Percentiles rank a stretch among this genome's conserved stretches.
Conservation (phyloP, 2,888 invertebrate species). For the Atrina japonica region DNA sequence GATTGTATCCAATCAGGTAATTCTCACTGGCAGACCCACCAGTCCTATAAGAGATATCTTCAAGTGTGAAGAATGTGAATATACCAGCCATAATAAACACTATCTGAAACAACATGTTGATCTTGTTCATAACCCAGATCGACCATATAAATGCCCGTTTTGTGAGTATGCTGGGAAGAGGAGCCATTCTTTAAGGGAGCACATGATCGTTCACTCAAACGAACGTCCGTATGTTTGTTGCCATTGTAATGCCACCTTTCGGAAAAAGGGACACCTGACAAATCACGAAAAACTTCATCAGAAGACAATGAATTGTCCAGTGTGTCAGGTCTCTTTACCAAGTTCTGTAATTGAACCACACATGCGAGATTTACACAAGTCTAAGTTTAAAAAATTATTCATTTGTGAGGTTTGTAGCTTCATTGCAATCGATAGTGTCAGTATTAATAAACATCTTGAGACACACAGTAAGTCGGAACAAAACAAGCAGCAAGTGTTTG, state of each 20-base stretch:
- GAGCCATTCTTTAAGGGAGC: conserved; percentile 77
- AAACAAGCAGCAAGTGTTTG: conserved; percentile 32
- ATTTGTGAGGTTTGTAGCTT: conserved; percentile 75
- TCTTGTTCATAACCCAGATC: conserved; percentile 75
- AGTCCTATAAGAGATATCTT: conserved; percentile 38
- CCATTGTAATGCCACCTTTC: conserved; percentile 78
- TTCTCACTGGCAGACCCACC: not conserved
- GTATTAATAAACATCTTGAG: conserved; percentile 62
- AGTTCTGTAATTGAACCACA: conserved; percentile 63
- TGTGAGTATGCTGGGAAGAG: conserved; percentile 80
- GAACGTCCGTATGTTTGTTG: conserved; percentile 75
- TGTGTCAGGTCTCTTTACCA: conserved; percentile 55
- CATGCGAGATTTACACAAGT: conserved; percentile 64
- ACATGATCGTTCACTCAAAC: conserved; percentile 77
- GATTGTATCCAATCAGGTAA: conserved; percentile 27
- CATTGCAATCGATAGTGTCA: conserved; percentile 61
- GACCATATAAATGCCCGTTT: conserved; percentile 78
- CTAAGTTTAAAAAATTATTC: conserved; percentile 61
- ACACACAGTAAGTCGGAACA: conserved; percentile 46
- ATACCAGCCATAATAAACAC: conserved; percentile 77
- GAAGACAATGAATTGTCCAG: conserved; percentile 60
- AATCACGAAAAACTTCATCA: conserved; percentile 78
- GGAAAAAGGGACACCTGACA: conserved; percentile 79
- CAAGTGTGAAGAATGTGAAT: conserved; percentile 74
- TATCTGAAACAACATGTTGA: conserved; percentile 79